These are phyloP conservation scores for Propithecus deckenii DNA, from an alignment of 2,797 vertebrate genomes.

Conservation along the genomic window DNA sequence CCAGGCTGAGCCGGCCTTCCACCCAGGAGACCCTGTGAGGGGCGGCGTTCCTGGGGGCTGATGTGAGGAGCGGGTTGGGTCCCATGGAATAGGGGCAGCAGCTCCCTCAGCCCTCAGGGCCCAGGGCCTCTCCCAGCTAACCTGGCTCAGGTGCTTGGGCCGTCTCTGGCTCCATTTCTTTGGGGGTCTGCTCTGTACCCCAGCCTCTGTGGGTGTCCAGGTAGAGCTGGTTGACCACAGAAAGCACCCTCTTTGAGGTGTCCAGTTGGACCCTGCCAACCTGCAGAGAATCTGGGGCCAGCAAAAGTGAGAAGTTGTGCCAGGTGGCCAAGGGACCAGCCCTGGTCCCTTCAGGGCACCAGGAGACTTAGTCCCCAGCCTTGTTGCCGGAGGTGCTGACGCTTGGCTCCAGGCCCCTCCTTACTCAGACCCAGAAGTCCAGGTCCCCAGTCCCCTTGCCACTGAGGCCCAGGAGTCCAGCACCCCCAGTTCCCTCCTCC, in stretches of 20 bases:
- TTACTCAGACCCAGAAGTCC: not conserved
- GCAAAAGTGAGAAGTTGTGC: not conserved
- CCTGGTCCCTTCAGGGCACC: not conserved
- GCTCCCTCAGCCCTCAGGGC: not conserved
- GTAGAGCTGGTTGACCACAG: conserved; percentile 91
- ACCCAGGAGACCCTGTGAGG: conserved; percentile 92
- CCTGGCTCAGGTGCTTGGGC: not conserved
- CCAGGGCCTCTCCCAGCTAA: not conserved
- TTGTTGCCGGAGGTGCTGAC: not conserved
- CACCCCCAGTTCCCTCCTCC: too few relatives aligned
- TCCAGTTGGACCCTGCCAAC: conserved; percentile 75
- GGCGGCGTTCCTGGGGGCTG: conserved; percentile 65
- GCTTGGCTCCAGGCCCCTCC: not conserved
- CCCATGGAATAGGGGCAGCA: rapidly evolving
- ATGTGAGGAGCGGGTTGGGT: not conserved
- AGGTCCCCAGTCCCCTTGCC: too few relatives aligned
- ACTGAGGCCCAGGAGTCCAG: not conserved
- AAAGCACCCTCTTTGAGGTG: conserved; percentile 85
- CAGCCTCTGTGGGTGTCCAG: conserved; percentile 78
- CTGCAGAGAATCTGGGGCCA: conserved; percentile 40
- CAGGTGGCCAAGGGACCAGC: not conserved
- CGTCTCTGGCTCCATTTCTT: not conserved
- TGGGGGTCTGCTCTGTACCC: rapidly evolving
- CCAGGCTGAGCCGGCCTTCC: conserved; percentile 79
- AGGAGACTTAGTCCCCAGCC: not conserved